phyloP scores from a whole-genome alignment of 2,888 invertebrate genomes.

The Pollenia labialis region DNA sequence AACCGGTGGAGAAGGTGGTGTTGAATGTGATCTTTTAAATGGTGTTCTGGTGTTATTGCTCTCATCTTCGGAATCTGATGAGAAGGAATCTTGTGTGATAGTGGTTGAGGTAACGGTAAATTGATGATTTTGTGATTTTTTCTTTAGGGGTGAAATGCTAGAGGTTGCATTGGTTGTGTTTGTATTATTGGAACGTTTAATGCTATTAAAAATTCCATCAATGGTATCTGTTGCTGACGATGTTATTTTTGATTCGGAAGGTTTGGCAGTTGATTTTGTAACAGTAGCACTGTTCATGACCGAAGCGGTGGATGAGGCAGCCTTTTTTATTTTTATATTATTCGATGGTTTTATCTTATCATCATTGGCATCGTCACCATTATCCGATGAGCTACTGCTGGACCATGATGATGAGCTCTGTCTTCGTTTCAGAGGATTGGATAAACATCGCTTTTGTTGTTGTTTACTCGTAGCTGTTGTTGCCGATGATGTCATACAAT shows the following conservation, averaged over 20 bases:
- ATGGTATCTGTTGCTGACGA: constrained; percentile 77
- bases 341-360: constrained; percentile 56
- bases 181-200: constrained; percentile 70
- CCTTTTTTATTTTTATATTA: constrained; percentile 68
- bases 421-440: constrained; percentile 77
- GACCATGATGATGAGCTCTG: constrained; percentile 72
- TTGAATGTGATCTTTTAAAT: constrained; percentile 76
- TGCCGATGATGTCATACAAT: constrained; percentile 26
- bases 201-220: constrained; percentile 80
- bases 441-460: constrained; percentile 63
- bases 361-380: constrained; percentile 73
- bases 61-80: constrained; percentile 72
- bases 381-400: constrained; percentile 73
- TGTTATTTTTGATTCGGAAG: constrained; percentile 73
- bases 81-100: constrained; percentile 65
- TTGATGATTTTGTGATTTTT: constrained; percentile 70
- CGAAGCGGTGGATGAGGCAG: constrained; percentile 61
- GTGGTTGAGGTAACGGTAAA: constrained; percentile 74
- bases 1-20: constrained; percentile 82
- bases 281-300: constrained; percentile 12
- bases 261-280: constrained; percentile 51
- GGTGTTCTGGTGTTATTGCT: constrained; percentile 59
- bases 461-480: constrained; percentile 54
- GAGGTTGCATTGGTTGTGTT: constrained; percentile 23
- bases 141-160: constrained; percentile 69